phyloP scores from a whole-genome alignment of 2,888 invertebrate species.

The Eudemis profundana region DNA sequence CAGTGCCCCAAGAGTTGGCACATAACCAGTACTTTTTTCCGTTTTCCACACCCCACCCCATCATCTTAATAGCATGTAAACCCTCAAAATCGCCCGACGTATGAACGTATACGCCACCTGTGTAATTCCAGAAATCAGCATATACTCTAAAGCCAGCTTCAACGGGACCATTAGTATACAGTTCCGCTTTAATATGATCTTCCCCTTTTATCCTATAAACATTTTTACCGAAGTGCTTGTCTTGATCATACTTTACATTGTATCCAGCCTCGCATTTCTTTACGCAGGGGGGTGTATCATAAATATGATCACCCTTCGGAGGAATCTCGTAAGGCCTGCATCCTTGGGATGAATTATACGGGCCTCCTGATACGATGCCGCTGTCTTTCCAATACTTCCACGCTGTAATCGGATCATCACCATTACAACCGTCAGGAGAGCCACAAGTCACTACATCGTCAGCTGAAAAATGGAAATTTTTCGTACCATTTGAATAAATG shows the following conservation, averaged over 20 bases:
- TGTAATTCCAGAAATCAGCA: background rate
- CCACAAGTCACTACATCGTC: background rate
- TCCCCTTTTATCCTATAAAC: too few species aligned
- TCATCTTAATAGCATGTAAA: too few species aligned
- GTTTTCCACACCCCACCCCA: too few species aligned
- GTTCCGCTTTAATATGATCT: too few species aligned
- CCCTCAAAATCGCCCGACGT: too few species aligned
- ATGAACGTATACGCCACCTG: constrained; percentile 1
- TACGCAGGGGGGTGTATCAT: background rate
- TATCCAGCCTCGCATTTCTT: background rate
- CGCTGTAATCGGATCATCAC: background rate
- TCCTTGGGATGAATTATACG: constrained; percentile 11
- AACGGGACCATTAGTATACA: too few species aligned
- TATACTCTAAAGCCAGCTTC: background rate
- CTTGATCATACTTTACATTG: too few species aligned
- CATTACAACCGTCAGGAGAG: background rate
- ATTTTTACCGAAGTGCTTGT: too few species aligned
- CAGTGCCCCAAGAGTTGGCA: too few species aligned
- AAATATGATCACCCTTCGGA: background rate
- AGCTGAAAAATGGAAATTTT: too few species aligned
- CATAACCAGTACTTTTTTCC: too few species aligned
- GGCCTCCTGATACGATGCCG: constrained; percentile 8
- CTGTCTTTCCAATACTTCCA: background rate
- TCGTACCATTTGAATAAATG: too few species aligned
- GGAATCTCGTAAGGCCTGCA: constrained; percentile 14